Conservation (phyloP, 2,113 vertebrate species). For the Chelonoidis abingdonii region DNA sequence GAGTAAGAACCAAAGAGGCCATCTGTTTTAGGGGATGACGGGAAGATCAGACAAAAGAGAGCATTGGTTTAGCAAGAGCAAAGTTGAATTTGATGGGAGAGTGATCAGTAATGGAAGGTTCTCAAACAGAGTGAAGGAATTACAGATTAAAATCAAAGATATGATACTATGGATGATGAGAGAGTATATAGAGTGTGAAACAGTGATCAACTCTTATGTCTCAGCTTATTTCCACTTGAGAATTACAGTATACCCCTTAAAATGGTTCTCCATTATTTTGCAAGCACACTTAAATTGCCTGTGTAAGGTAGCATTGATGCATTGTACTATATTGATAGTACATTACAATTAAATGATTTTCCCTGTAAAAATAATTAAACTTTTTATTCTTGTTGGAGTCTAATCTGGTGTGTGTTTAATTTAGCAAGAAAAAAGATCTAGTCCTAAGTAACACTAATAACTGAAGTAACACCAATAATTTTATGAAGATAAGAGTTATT, state of each 20-base stretch:
- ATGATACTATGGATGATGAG: background rate
- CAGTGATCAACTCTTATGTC: background rate
- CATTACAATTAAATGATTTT: conserved; percentile 58
- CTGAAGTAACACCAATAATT: conserved; percentile 59
- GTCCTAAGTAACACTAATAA: conserved; percentile 60
- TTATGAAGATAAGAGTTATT: conserved; percentile 54
- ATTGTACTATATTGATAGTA: conserved; percentile 23
- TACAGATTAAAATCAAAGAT: background rate
- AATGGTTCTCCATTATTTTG: conserved; percentile 5
- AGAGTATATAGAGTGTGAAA: background rate
- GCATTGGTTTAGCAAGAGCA: background rate
- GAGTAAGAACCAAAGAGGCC: background rate
- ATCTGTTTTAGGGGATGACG: background rate
- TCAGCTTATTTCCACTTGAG: background rate
- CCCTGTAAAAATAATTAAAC: conserved; percentile 67
- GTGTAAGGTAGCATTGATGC: background rate
- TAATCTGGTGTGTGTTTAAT: conserved; percentile 44
- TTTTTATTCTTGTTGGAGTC: conserved; percentile 36
- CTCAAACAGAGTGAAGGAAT: background rate
- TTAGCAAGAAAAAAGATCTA: conserved; percentile 36
- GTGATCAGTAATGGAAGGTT: background rate
- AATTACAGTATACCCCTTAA: background rate
- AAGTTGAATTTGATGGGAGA: background rate
- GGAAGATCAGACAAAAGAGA: background rate
- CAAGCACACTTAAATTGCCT: background rate